phyloP scores from a whole-genome alignment of 2,113 vertebrate species.

The Thamnaconus septentrionalis region DNA sequence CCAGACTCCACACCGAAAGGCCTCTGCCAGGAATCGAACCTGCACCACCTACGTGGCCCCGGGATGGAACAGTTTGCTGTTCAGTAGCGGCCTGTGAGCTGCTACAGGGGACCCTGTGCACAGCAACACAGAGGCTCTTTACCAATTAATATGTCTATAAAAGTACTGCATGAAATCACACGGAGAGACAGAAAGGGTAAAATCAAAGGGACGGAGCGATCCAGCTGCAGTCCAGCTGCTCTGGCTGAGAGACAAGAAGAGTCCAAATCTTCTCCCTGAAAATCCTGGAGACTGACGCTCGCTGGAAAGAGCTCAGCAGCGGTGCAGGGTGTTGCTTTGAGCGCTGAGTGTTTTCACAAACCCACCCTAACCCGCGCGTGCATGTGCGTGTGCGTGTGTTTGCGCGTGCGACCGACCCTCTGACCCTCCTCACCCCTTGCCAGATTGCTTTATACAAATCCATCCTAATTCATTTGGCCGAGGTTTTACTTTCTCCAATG shows the following conservation, averaged over 20 bases:
- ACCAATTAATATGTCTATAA: conserved; percentile 1
- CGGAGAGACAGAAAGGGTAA: not conserved
- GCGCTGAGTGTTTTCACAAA: not conserved
- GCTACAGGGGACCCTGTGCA: no score
- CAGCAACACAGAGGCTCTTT: no score
- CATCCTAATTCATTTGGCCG: conserved; percentile 37
- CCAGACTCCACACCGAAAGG: no score
- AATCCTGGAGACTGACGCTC: conserved; percentile 1
- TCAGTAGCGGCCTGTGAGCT: no score
- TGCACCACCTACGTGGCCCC: no score
- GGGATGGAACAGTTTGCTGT: no score
- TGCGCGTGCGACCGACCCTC: not conserved
- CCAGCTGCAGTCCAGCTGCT: conserved; percentile 29
- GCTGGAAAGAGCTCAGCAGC: conserved; percentile 3
- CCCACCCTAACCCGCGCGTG: no score
- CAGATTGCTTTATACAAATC: conserved; percentile 37
- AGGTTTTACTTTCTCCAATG: conserved; percentile 53
- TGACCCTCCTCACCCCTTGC: conserved; percentile 14
- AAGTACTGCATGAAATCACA: not conserved
- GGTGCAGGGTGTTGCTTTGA: not conserved
- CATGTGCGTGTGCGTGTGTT: not conserved
- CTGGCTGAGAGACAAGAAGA: not conserved
- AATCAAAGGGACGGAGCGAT: not conserved
- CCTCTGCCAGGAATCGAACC: no score
- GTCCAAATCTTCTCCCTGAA: not conserved